These are phyloP conservation scores for Bradynema listronoti DNA, from an alignment of 1,140 invertebrate genomes.

Conservation along the genomic window DNA sequence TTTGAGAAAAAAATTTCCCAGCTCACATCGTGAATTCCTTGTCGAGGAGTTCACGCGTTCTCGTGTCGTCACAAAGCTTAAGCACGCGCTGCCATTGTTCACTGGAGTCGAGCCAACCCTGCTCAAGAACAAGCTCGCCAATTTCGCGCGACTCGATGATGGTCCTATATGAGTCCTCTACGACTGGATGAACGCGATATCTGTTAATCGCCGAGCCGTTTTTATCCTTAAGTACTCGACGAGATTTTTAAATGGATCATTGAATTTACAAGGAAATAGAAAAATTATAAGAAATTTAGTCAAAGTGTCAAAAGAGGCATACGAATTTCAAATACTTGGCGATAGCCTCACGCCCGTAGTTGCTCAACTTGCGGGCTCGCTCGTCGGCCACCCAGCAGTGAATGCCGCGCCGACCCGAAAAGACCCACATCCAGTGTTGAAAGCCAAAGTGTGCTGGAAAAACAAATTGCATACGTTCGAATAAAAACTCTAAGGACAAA, in stretches of 20 bases:
- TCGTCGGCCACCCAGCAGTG: conserved; percentile 96
- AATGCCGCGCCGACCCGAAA: conserved; percentile 86
- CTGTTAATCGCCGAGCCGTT: conserved; percentile 15
- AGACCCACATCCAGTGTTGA: conserved; percentile 85
- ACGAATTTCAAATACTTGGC: conserved; percentile 74
- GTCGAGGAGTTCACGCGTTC: conserved; percentile 15
- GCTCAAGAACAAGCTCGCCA: conserved; percentile 42
- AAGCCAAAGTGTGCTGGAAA: conserved; percentile 84
- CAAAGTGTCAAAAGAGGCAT: conserved; percentile 3
- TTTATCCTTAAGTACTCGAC: conserved; percentile 56
- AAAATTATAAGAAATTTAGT: too few relatives aligned
- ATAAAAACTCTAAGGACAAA: too few relatives aligned
- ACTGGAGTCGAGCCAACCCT: conserved; percentile 42
- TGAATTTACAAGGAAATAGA: too few relatives aligned
- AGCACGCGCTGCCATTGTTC: conserved; percentile 30
- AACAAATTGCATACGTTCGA: conserved; percentile 8
- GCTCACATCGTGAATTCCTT: conserved; percentile 19
- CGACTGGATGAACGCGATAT: conserved; percentile 30
- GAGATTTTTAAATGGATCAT: too few relatives aligned
- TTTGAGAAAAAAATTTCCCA: background rate
- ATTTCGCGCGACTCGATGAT: conserved; percentile 43
- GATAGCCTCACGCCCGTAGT: conserved; percentile 66
- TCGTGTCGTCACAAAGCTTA: conserved; percentile 29
- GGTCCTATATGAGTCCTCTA: conserved; percentile 19
- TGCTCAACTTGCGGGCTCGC: conserved; percentile 69